Base-by-base conservation (phyloP, 2,888 invertebrate species). In the Pediacus dermestoides region DNA sequence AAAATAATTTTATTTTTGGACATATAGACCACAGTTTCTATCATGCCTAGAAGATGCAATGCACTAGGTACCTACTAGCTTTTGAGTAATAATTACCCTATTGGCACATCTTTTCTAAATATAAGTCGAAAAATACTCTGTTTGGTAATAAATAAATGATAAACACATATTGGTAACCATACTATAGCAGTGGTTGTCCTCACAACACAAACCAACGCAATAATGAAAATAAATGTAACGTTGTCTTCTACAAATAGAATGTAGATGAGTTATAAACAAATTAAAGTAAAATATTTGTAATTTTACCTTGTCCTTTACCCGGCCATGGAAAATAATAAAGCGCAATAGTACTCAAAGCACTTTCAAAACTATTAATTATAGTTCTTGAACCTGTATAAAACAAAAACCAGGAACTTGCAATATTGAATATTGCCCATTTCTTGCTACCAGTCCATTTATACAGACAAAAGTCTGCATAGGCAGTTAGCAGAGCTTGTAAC, bases 301-400 rank as follows among this genome's bases (percentile, higher is more conserved):
- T 32, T 30, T 30, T 49, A 61, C 60, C 57, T 52, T 39, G 56
- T 33, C 39, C 50, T 48, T 52, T 56, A 11, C 63, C 58, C 51
- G 71, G 50, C 81, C 80, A 74, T 0, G 89, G 88, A 63, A 81
- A 88, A 53, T 82, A 74, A 28, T 86, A 87, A 10, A 96, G 65
- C 0, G 87, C 92, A 46, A 93, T 80, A 1, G 82, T 80, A 1
- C 88, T 85, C 14, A 95, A 67, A 0, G 83, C 77, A 16, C 88
- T 83, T 72, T 99, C 97, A 47, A 89, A 69, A 0, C 85, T 85
- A 64, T 97, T 97, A 18, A 87, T 78, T 30, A 97, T 63, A 0
- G 95, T 95, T 33, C 97, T 76, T 0, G 92, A 82, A 0, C 84
- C 82, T 7, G 87, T 89, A 65, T 92, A 97, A 64, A 90, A 88